phyloP scores from a whole-genome alignment of 1,140 invertebrate genomes.

The Harpegnathos saltator region DNA sequence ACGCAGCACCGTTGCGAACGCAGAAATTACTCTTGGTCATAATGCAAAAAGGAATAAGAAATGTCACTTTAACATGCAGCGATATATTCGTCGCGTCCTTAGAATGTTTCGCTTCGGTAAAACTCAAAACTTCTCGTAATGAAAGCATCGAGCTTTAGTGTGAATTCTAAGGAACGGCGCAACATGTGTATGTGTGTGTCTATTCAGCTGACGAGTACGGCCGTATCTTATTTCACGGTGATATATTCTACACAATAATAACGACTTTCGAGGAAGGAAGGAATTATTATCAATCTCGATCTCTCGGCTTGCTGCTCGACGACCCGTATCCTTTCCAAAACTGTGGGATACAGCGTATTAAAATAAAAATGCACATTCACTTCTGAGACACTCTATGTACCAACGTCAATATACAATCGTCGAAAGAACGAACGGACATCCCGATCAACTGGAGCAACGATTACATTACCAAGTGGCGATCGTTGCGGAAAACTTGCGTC shows the following conservation, averaged over 20 bases:
- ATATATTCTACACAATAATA: slow-evolving; percentile 24
- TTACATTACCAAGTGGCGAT: too few relatives aligned
- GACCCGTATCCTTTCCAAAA: too few relatives aligned
- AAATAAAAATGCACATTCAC: too few relatives aligned
- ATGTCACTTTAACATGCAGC: slow-evolving; percentile 6
- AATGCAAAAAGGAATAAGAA: slow-evolving; percentile 29
- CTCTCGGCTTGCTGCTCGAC: too few relatives aligned
- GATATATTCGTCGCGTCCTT: slow-evolving; percentile 10
- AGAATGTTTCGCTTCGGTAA: slow-evolving; percentile 43
- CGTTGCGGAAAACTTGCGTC: too few relatives aligned
- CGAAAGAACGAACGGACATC: too few relatives aligned
- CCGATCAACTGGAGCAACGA: too few relatives aligned
- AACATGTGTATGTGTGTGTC: neutral
- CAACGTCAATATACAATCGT: neutral
- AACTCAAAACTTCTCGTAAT: neutral
- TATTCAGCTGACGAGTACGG: slow-evolving; percentile 16
- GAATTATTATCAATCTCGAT: neutral
- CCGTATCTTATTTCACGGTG: slow-evolving; percentile 34
- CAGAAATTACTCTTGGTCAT: slow-evolving; percentile 35
- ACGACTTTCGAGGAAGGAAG: neutral
- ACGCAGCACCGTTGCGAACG: slow-evolving; percentile 26
- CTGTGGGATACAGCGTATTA: too few relatives aligned
- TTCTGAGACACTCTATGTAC: too few relatives aligned
- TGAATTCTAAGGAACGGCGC: neutral
- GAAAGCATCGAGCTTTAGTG: neutral